A percentile compares a stretch with the other conserved stretches of the same genome.
These are phyloP conservation scores for Phocides pigmalion DNA, from an alignment of 1,140 invertebrate genomes.

Conservation along the genomic window DNA sequence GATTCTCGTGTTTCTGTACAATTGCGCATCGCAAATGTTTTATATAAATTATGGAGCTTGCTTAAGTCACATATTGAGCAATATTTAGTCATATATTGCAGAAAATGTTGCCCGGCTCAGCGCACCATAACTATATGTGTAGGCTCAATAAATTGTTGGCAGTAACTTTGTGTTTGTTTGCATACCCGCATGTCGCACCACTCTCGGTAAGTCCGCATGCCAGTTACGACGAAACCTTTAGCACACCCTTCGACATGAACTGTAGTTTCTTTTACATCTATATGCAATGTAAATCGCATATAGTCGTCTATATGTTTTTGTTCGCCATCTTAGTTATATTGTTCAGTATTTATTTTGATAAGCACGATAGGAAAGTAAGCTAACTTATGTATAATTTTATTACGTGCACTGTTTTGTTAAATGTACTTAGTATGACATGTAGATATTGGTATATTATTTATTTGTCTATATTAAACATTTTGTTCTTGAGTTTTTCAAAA, in stretches of 20 bases:
- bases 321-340: constrained; percentile 21
- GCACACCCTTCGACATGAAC: constrained; percentile 6
- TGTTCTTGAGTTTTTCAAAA: too few relatives aligned
- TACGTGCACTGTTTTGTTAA: not conserved
- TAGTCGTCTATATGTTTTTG: constrained; percentile 26
- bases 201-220: constrained; percentile 31
- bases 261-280: constrained; percentile 18
- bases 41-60: not conserved
- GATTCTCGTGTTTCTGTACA: not conserved
- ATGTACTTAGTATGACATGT: too few relatives aligned
- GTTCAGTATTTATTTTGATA: constrained; percentile 29
- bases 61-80: not conserved
- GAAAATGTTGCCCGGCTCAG: not conserved
- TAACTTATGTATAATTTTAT: not conserved
- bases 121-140: constrained; percentile 18
- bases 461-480: too few relatives aligned
- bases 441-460: too few relatives aligned
- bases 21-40: too few relatives aligned
- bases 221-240: not conserved
- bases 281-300: constrained; percentile 31
- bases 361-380: not conserved
- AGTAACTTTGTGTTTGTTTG: constrained; percentile 46
- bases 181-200: constrained; percentile 39
- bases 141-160: constrained; percentile 40
- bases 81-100: not conserved